phyloP scores from a whole-genome alignment of 2,113 vertebrate genomes.

The Syngnathus scovelli region DNA sequence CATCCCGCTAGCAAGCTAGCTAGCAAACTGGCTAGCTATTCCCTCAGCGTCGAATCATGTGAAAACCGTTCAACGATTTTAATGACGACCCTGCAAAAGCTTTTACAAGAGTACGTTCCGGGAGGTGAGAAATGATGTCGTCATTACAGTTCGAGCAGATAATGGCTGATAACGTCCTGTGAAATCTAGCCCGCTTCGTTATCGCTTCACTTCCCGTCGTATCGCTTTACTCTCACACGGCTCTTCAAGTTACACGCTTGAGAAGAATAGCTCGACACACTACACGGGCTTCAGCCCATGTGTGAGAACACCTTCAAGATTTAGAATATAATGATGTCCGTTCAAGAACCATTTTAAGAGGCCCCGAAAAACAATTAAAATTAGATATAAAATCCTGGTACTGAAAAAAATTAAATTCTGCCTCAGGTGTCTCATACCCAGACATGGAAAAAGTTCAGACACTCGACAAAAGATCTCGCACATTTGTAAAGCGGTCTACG shows the following conservation, averaged over 20 bases:
- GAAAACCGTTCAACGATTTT: not conserved
- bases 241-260: constrained; percentile 58
- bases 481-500: constrained; percentile 26
- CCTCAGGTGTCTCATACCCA: too few relatives aligned
- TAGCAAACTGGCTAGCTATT: too few relatives aligned
- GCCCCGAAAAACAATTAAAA: too few relatives aligned
- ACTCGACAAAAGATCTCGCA: not conserved
- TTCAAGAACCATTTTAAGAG: too few relatives aligned
- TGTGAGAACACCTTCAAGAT: not conserved
- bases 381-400: too few relatives aligned
- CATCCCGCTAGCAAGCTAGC: too few relatives aligned
- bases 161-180: constrained; percentile 44
- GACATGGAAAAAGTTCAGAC: too few relatives aligned
- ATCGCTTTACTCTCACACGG: constrained; percentile 56
- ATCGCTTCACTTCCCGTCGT: constrained; percentile 54
- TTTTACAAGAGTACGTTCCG: constrained; percentile 4
- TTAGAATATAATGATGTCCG: not conserved
- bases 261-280: constrained; percentile 7
- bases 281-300: not conserved
- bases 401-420: too few relatives aligned
- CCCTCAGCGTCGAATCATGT: not conserved
- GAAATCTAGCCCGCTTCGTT: constrained; percentile 59
- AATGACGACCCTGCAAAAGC: constrained; percentile 22
- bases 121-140: constrained; percentile 32
- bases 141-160: constrained; percentile 48